Conservation (phyloP, 1,140 invertebrate genomes). For the Atta colombica region DNA sequence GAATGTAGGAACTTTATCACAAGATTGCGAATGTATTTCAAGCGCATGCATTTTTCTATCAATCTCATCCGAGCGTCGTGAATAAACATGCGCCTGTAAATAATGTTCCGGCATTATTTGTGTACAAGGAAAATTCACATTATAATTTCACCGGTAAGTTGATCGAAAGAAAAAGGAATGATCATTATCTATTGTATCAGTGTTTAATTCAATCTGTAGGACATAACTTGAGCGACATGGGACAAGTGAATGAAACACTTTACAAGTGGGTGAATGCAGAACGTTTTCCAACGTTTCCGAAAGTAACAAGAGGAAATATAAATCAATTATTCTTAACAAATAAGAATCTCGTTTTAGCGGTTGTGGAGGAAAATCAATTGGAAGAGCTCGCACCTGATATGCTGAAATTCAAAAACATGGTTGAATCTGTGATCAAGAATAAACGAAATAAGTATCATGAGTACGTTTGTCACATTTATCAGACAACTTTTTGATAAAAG, state of each 20-base stretch:
- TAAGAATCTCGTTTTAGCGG: constrained; percentile 94
- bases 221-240: constrained; percentile 86
- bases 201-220: constrained; percentile 73
- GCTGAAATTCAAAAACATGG: constrained; percentile 94
- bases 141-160: constrained; percentile 90
- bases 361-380: constrained; percentile 95
- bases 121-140: constrained; percentile 93
- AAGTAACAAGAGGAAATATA: constrained; percentile 94
- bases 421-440: constrained; percentile 93
- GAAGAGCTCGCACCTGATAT: constrained; percentile 93
- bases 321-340: constrained; percentile 93
- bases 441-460: constrained; percentile 93
- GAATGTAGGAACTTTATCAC: constrained; percentile 90
- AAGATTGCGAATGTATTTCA: constrained; percentile 92
- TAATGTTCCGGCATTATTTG: constrained; percentile 91
- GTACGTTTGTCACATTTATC: constrained; percentile 84
- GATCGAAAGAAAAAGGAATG: constrained; percentile 3
- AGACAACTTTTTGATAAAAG: background rate
- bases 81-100: constrained; percentile 90
- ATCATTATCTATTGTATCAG: constrained; percentile 20
- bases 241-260: constrained; percentile 90
- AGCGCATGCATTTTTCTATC: constrained; percentile 95
- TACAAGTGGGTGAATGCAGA: constrained; percentile 96
- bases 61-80: constrained; percentile 89
- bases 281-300: constrained; percentile 96